phyloP scores from a whole-genome alignment of 2,797 vertebrate genomes.

The Anguilla pacifica region DNA sequence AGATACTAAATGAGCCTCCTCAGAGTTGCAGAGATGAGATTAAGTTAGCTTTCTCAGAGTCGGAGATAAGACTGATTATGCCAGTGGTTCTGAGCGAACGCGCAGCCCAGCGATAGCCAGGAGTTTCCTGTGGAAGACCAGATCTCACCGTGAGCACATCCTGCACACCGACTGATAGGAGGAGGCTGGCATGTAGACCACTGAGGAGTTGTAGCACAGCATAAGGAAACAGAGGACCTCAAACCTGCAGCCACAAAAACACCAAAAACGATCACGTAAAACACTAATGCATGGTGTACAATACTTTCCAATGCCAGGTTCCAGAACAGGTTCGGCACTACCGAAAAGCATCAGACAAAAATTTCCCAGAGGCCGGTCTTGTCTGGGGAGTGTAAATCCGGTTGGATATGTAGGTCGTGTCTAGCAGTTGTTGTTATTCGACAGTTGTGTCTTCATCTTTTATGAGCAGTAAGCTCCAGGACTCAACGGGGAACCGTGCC shows the following conservation, averaged over 20 bases:
- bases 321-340: neutral
- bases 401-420: neutral
- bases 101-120: neutral
- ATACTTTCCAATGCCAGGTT: neutral
- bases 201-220: conserved; percentile 96
- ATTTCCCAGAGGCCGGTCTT: neutral
- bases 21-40: neutral
- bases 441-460: neutral
- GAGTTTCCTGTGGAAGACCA: neutral
- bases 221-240: conserved; percentile 97
- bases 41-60: neutral
- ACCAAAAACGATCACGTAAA: neutral
- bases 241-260: conserved; percentile 75
- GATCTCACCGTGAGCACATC: conserved; percentile 92
- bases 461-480: neutral
- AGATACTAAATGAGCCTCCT: neutral
- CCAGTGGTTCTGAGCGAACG: neutral
- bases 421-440: neutral
- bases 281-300: neutral
- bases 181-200: conserved; percentile 94
- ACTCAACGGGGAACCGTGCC: neutral
- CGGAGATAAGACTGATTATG: neutral
- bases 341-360: neutral
- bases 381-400: neutral
- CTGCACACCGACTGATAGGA: conserved; percentile 93